Evolutionary conservation across 2,113 vertebrate species (phyloP).

Genomic region (Hyaena hyaena): DNA sequence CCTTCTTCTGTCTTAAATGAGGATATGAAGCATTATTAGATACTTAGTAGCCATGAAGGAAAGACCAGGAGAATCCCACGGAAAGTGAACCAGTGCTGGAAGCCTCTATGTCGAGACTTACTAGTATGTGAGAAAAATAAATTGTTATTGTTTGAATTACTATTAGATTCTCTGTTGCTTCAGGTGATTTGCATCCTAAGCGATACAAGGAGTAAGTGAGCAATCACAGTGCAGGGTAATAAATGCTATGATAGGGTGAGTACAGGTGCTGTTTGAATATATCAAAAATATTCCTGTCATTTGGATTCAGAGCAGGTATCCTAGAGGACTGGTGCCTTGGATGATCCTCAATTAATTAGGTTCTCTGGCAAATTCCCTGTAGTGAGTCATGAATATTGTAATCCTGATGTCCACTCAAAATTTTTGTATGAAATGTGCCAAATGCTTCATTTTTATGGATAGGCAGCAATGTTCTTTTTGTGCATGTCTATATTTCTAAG

Average conservation of each 20-base stretch:
- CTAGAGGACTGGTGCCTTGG: background rate
- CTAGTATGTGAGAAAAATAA: background rate
- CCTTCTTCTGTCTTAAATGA: background rate
- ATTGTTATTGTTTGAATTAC: background rate
- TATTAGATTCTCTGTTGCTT: background rate
- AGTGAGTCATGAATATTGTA: background rate
- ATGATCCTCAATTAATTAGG: background rate
- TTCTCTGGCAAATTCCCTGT: background rate
- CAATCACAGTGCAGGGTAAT: background rate
- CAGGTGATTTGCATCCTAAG: background rate
- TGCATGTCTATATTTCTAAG: background rate
- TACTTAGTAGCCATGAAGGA: background rate
- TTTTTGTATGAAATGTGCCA: background rate
- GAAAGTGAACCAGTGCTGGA: background rate
- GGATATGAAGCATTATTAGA: background rate
- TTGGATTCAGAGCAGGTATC: background rate
- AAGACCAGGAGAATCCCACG: background rate
- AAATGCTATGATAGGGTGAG: background rate
- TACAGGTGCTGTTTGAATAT: background rate
- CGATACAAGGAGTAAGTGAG: background rate
- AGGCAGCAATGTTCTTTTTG: background rate
- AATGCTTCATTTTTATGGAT: background rate
- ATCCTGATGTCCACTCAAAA: background rate
- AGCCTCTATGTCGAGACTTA: background rate
- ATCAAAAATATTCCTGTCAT: background rate